Evolutionary conservation across 2,888 invertebrate genomes (phyloP).

Genomic region (Troides oblongomaculatus): DNA sequence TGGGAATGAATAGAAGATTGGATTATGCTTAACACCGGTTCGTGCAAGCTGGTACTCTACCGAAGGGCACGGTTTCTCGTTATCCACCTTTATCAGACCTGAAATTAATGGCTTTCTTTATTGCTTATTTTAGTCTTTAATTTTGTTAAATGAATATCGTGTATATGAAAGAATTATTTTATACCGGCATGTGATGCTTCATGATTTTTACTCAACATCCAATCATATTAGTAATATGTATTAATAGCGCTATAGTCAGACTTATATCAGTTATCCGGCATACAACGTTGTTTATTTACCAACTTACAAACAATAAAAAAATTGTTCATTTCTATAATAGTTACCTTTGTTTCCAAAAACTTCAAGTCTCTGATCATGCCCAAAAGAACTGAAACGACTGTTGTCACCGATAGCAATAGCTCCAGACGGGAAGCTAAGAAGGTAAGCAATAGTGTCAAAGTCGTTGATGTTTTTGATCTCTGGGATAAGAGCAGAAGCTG

Average conservation of each 20-base stretch:
- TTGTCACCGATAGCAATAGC: slow-evolving; percentile 82
- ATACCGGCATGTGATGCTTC: no score
- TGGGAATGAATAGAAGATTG: slow-evolving; percentile 82
- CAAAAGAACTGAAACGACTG: slow-evolving; percentile 81
- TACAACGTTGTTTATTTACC: background rate
- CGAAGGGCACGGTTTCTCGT: slow-evolving; percentile 73
- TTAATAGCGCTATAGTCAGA: background rate
- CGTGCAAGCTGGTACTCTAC: slow-evolving; percentile 61
- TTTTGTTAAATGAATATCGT: background rate
- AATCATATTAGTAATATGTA: background rate
- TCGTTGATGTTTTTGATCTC: slow-evolving; percentile 81
- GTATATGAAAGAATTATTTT: no score
- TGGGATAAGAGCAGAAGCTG: slow-evolving; percentile 77
- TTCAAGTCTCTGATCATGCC: slow-evolving; percentile 85
- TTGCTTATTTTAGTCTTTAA: background rate
- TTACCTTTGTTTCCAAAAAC: slow-evolving; percentile 81
- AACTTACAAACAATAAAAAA: background rate
- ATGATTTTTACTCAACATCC: background rate
- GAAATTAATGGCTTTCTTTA: slow-evolving; percentile 21
- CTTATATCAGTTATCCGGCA: background rate
- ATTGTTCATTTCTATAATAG: slow-evolving; percentile 27
- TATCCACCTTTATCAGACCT: slow-evolving; percentile 75
- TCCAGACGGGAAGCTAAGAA: slow-evolving; percentile 82
- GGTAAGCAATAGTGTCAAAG: slow-evolving; percentile 81
- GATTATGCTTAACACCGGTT: slow-evolving; percentile 60